Evolutionary conservation across 2,888 invertebrate species (phyloP).

Genomic region (Rotaria magnacalcarata): DNA sequence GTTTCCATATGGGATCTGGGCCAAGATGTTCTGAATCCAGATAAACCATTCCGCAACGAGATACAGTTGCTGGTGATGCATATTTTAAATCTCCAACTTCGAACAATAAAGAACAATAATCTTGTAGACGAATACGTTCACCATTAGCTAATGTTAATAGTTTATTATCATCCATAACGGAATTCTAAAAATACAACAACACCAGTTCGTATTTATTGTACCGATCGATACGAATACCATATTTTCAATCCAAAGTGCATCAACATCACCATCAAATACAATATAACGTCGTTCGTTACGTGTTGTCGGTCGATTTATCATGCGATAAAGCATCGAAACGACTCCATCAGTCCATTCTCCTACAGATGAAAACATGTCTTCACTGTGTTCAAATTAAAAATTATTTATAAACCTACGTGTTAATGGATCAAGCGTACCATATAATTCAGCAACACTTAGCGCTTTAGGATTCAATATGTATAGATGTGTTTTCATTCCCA

Average conservation of each 20-base stretch:
- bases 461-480: constrained; percentile 96
- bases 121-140: constrained; percentile 80
- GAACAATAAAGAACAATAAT: constrained; percentile 76
- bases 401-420: constrained; percentile 82
- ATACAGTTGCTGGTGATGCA: constrained; percentile 86
- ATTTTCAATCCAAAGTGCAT: constrained; percentile 99
- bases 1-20: constrained; percentile 77
- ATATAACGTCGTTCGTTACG: constrained; percentile 99
- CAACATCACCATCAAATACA: constrained; percentile 98
- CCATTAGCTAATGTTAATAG: constrained; percentile 93
- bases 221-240: constrained; percentile 59
- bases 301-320: constrained; percentile 87
- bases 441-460: constrained; percentile 93
- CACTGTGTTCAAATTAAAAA: constrained; percentile 65
- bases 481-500: constrained; percentile 45
- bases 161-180: constrained; percentile 96
- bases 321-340: constrained; percentile 74
- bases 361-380: constrained; percentile 71
- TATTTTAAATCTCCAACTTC: constrained; percentile 80
- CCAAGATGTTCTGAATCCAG: constrained; percentile 70
- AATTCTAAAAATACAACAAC: constrained; percentile 65
- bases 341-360: constrained; percentile 96
- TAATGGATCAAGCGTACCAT: constrained; percentile 95
- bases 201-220: neutral
- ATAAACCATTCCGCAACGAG: constrained; percentile 77